Percentiles rank a stretch among this genome's conserved stretches.
These are phyloP conservation scores for Cryptocephalus moraei DNA, from an alignment of 2,888 invertebrate species.

Conservation along the genomic window DNA sequence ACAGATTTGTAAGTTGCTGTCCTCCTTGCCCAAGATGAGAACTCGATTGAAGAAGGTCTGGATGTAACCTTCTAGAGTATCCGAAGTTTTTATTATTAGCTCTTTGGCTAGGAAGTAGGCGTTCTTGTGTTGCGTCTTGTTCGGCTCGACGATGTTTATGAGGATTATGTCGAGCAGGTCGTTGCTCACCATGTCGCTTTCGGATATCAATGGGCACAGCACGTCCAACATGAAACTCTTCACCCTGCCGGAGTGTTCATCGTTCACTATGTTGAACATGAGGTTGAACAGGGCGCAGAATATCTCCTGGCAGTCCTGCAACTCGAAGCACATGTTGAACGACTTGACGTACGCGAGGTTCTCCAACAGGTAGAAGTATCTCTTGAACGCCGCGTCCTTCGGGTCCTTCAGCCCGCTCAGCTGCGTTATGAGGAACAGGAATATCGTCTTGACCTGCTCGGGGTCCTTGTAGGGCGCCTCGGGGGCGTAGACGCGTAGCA, in stretches of 20 bases:
- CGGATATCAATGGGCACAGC: constrained; percentile 85
- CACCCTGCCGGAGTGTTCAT: constrained; percentile 92
- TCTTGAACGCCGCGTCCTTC: constrained; percentile 93
- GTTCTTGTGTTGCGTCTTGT: constrained; percentile 79
- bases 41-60: constrained; percentile 97
- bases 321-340: constrained; percentile 96
- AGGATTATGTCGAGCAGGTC: constrained; percentile 90
- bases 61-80: constrained; percentile 88
- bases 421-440: constrained; percentile 90
- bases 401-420: constrained; percentile 89
- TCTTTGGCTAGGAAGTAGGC: constrained; percentile 88
- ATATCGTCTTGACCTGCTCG: constrained; percentile 85
- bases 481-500: constrained; percentile 91
- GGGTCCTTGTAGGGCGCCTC: constrained; percentile 96
- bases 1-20: constrained; percentile 67
- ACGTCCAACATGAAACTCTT: constrained; percentile 96
- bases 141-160: constrained; percentile 88
- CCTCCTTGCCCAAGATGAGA: constrained; percentile 79
- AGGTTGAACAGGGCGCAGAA: constrained; percentile 87
- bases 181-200: constrained; percentile 90
- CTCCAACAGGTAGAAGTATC: constrained; percentile 94
- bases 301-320: constrained; percentile 95
- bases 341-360: constrained; percentile 96
- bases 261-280: constrained; percentile 94
- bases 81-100: constrained; percentile 81